These are phyloP conservation scores for Erethizon dorsatum DNA, from an alignment of 2,797 vertebrate genomes.

Conservation along the genomic window DNA sequence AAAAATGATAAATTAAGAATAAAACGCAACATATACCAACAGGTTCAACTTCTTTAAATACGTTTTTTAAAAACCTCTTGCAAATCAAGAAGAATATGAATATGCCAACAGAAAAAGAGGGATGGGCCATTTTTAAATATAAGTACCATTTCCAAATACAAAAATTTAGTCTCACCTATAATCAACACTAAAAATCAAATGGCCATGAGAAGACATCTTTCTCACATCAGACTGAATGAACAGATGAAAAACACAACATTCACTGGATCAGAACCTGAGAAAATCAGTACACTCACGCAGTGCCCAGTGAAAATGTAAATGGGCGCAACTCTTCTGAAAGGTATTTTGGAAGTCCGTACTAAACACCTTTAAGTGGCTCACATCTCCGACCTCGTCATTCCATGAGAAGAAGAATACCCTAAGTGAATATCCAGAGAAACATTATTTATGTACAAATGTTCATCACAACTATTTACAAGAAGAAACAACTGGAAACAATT, in stretches of 20 bases:
- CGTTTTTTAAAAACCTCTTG: neutral
- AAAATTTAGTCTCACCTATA: conserved; percentile 15
- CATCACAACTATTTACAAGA: conserved; percentile 1
- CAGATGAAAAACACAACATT: conserved; percentile 19
- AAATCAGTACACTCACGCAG: neutral
- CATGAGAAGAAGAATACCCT: neutral
- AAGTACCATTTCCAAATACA: neutral
- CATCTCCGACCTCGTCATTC: neutral
- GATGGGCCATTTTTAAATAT: conserved; percentile 9
- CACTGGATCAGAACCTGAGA: neutral
- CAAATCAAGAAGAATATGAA: conserved; percentile 25
- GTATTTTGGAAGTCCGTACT: neutral
- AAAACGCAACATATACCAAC: neutral
- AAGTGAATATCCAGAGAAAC: conserved; percentile 12
- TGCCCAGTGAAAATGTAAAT: neutral
- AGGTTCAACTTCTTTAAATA: neutral
- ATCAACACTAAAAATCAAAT: conserved; percentile 21
- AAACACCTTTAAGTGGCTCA: conserved; percentile 14
- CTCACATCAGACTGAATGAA: neutral
- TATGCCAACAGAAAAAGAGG: neutral
- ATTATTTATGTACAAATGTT: neutral
- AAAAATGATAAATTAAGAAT: neutral
- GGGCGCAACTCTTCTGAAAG: conserved; percentile 1
- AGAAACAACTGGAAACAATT: neutral
- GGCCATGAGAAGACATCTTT: conserved; percentile 8